Evolutionary conservation across 2,113 vertebrate genomes (phyloP).

Genomic region (Hippocampus comes): DNA sequence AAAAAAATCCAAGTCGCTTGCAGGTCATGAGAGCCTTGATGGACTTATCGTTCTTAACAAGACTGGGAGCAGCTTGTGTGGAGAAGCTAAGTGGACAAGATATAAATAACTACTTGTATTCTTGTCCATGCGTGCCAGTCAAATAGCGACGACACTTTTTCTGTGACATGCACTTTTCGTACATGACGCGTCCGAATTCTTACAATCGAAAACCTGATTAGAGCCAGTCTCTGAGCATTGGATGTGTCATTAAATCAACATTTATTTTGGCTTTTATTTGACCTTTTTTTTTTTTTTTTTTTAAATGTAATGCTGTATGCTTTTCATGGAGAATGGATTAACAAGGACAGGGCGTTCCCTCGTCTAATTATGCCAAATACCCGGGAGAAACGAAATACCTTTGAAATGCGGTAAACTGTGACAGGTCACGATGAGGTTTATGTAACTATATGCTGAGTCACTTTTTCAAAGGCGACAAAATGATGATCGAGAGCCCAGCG

Average conservation of each 20-base stretch:
- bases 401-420: conserved; percentile 57
- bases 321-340: conserved; percentile 38
- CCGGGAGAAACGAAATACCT: conserved; percentile 58
- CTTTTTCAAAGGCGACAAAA: conserved; percentile 7
- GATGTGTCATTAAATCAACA: not conserved
- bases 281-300: conserved; percentile 5
- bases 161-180: not conserved
- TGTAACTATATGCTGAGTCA: conserved; percentile 36
- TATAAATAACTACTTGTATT: not conserved
- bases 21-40: conserved; percentile 19
- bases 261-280: conserved; percentile 6
- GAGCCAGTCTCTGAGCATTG: conserved; percentile 2
- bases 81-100: not conserved
- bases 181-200: not conserved
- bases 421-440: conserved; percentile 40
- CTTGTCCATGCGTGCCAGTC: conserved; percentile 15
- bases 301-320: conserved; percentile 12
- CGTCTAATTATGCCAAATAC: conserved; percentile 38
- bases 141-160: not conserved
- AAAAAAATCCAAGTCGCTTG: conserved; percentile 12
- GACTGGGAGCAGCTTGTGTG: conserved; percentile 16
- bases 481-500: conserved; percentile 26
- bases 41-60: conserved; percentile 18
- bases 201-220: conserved; percentile 15
- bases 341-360: conserved; percentile 37